phyloP scores from a whole-genome alignment of 2,113 vertebrate species.

The Sander lucioperca region DNA sequence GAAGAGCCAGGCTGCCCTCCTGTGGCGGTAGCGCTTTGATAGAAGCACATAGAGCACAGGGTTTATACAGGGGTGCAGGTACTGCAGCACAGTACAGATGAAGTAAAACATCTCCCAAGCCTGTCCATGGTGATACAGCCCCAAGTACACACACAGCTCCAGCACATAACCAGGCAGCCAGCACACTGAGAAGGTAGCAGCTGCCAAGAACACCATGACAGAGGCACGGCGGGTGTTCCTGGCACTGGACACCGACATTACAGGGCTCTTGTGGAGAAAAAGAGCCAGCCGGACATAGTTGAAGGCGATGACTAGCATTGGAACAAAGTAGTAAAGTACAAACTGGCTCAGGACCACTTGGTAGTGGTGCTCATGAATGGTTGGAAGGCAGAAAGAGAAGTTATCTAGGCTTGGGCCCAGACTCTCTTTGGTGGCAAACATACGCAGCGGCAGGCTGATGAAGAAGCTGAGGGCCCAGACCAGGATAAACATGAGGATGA shows the following conservation, averaged over 20 bases:
- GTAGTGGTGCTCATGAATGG: slow-evolving; percentile 80
- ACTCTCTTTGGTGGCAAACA: slow-evolving; percentile 78
- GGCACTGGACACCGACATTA: slow-evolving; percentile 79
- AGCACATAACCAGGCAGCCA: slow-evolving; percentile 84
- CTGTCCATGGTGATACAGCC: slow-evolving; percentile 71
- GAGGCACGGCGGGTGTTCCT: slow-evolving; percentile 82
- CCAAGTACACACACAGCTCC: slow-evolving; percentile 82
- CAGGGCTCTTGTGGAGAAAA: slow-evolving; percentile 82
- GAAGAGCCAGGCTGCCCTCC: slow-evolving; percentile 71
- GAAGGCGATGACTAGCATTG: slow-evolving; percentile 82
- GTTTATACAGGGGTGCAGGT: slow-evolving; percentile 81
- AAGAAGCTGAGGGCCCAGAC: slow-evolving; percentile 83
- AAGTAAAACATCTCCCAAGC: slow-evolving; percentile 82
- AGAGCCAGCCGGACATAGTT: slow-evolving; percentile 80
- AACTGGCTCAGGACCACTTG: slow-evolving; percentile 82
- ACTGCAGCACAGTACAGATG: slow-evolving; percentile 77
- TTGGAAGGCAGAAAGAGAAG: slow-evolving; percentile 79
- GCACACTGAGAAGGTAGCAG: slow-evolving; percentile 82
- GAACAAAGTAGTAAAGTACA: slow-evolving; percentile 82
- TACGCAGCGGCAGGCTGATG: slow-evolving; percentile 78
- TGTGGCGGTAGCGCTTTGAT: slow-evolving; percentile 76
- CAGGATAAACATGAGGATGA: slow-evolving; percentile 77
- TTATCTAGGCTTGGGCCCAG: slow-evolving; percentile 60
- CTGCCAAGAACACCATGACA: slow-evolving; percentile 83
- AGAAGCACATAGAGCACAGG: slow-evolving; percentile 80